Conservation (phyloP, 2,113 vertebrate species). For the Cacatua alba region DNA sequence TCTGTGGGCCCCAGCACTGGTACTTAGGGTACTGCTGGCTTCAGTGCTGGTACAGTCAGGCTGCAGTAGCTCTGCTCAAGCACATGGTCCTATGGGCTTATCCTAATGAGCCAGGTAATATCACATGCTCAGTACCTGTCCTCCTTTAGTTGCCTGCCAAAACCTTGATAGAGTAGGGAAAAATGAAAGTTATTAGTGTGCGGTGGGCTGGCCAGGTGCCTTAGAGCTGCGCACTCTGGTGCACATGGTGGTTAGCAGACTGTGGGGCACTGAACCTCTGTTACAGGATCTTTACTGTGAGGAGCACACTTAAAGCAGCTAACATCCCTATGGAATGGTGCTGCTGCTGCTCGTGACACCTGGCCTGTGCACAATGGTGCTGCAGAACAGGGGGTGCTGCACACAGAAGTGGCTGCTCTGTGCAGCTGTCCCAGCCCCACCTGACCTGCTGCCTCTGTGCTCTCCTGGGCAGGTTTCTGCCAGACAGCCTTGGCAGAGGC, state of each 20-base stretch:
- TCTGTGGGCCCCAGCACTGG: neutral
- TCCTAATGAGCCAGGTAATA: neutral
- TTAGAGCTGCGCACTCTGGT: neutral
- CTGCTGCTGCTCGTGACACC: neutral
- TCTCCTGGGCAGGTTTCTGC: neutral
- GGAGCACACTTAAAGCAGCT: neutral
- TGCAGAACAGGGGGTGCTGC: neutral
- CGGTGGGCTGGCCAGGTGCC: neutral
- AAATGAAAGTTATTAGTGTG: neutral
- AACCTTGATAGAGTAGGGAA: neutral
- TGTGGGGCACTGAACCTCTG: neutral
- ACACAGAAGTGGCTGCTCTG: neutral
- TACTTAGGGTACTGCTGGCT: neutral
- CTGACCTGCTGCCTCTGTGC: neutral
- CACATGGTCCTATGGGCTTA: neutral
- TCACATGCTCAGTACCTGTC: neutral
- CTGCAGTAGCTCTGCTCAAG: neutral
- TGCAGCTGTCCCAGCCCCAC: constrained; percentile 6
- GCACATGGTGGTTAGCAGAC: neutral
- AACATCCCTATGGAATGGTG: fast-evolving
- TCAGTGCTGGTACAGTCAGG: neutral
- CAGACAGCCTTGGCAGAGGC: neutral
- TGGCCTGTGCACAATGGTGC: fast-evolving
- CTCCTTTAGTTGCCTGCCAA: neutral
- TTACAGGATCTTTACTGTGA: neutral